Base-by-base conservation (phyloP, 2,888 invertebrate genomes). In the Drosophila koepferae region DNA sequence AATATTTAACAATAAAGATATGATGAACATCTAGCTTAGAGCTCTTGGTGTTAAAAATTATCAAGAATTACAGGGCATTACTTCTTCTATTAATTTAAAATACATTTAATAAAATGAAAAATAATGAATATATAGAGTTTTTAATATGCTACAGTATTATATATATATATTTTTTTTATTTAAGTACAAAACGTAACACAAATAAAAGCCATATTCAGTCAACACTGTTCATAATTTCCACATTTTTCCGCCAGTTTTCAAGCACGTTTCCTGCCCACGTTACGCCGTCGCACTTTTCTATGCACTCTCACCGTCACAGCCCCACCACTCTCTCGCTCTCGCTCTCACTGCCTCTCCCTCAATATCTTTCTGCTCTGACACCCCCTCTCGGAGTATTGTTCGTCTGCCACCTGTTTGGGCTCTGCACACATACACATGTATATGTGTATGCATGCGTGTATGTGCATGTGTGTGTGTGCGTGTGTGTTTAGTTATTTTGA, bases 251-350 rank as follows among this genome's bases (percentile, higher is more conserved):
- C 18, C 41, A 75, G 60, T 69, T 69, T 61, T 38, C 10, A 38
- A 38, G n/a, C 46, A 48, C 10, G 36, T 40, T 58, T 76, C 20
- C 20, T 60, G 34, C 48, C 63, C 48, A 48, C 61, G 77, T 62
- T 84, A 68, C 81, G 84, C 81, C 75, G 72, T 78, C 81, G 77
- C 74, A 80, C 38, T 72, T 59, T 63, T 55, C 53, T 41, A 14
- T 58, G 48, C 58, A 48, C 49, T 48, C 44, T 23, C 51, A 43
- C 41, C 20, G 18, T 34, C 20, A 51, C 40, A 36, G 28, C 18
- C n/a, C 36, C 18, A 20, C 36, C 18, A 20, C 62, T 59, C 18
- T 28, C 62, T 59, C 43, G 18, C 48, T 49, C 48, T 38, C 40
- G 12, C 38, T 18, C 40, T 54, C 36, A 36, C 28, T 18, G 20